Evolutionary conservation across 2,888 invertebrate species (phyloP), one percentile per base, ranked within the genome.

Genomic region (Lacanobia oleracea): DNA sequence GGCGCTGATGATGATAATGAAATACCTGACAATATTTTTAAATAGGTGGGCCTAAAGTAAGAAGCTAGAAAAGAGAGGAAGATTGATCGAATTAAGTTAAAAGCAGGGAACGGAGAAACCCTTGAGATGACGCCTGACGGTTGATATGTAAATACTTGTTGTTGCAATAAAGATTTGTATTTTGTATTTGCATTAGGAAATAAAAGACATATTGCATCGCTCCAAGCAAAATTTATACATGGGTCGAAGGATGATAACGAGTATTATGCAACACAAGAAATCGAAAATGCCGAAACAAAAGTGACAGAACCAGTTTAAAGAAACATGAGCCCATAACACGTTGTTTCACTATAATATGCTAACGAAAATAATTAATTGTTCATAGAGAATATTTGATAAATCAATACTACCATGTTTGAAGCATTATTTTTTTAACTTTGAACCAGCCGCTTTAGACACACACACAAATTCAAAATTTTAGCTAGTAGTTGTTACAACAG

Each of bases 251-350:
- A 40, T 40, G 33, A 23, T n/a, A 50, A n/a, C 37, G n/a, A 51
- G 18, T 27, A 45, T 40, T 21, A 14, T 23, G 43, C 14, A 59
- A 59, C 4, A 72, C n/a, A 43, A 7, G 23, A 61, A 50, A 72
- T 59, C n/a, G 14, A 63, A 23, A 53, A 37, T 21, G n/a, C 8
- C n/a, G 37, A 53, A 63, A 63, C 27, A 67, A 67, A 80, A 59
- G 27, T 60, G n/a, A 61, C 37, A 51, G 18, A 54, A 50, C 56
- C 8, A 53, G 57, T 73, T 61, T 60, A 21, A 37, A 14, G 23
- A 64, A 51, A 37, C 43, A 50, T 54, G 18, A 53, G n/a, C 16
- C 18, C 9, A 7, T 45, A 59, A 50, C 62, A 53, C 12, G 50
- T 27, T 75, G 8, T 45, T 18, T 40, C 54, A 54, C 18, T 54